Conservation (phyloP, 1,140 invertebrate species). For the Drosophila triauraria region DNA sequence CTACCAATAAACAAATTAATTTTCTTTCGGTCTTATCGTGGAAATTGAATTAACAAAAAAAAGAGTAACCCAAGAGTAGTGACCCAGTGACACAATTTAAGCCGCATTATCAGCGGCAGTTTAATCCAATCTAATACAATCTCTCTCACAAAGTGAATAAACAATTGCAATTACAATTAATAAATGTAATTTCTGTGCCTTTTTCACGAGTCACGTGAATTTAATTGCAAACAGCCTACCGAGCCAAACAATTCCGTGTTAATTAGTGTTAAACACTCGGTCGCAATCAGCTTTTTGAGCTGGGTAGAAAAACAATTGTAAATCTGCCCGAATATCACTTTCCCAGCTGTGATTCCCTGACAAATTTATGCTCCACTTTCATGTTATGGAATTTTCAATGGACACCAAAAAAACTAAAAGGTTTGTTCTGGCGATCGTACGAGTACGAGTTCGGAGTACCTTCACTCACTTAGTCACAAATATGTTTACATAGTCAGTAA, state of each 20-base stretch:
- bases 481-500: neutral
- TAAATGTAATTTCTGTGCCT: slow-evolving; percentile 57
- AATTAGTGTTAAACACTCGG: slow-evolving; percentile 45
- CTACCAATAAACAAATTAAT: slow-evolving; percentile 24
- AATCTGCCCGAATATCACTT: slow-evolving; percentile 74
- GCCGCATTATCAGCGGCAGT: slow-evolving; percentile 50
- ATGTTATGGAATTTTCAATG: slow-evolving; percentile 85
- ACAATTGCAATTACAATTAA: slow-evolving; percentile 56
- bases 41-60: slow-evolving; percentile 20
- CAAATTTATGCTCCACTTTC: slow-evolving; percentile 84
- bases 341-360: slow-evolving; percentile 75
- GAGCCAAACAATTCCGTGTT: slow-evolving; percentile 35
- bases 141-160: slow-evolving; percentile 25
- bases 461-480: neutral
- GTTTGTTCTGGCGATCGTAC: slow-evolving; percentile 32
- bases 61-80: neutral
- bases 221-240: slow-evolving; percentile 60
- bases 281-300: slow-evolving; percentile 1
- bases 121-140: slow-evolving; percentile 28
- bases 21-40: slow-evolving; percentile 6
- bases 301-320: slow-evolving; percentile 22
- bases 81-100: slow-evolving; percentile 73
- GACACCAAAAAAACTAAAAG: slow-evolving; percentile 85
- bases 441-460: neutral
- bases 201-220: slow-evolving; percentile 59